Percentiles rank a stretch among this genome's conserved stretches.
Evolutionary conservation across 2,888 invertebrate genomes (phyloP).

Genomic region (Chymomyza fuscimana): DNA sequence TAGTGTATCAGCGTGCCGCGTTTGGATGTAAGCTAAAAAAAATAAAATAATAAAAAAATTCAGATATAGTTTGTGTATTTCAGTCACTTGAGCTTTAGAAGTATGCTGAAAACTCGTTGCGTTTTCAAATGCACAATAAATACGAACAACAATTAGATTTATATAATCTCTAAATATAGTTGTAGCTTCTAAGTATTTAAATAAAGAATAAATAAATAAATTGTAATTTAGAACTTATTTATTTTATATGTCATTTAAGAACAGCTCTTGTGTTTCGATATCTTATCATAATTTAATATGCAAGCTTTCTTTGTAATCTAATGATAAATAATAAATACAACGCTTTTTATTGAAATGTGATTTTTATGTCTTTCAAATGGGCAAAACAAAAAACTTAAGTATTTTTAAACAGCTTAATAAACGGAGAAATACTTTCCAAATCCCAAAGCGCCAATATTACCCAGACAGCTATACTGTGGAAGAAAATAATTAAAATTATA

Average conservation of each 20-base stretch:
- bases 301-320: slow-evolving; percentile 72
- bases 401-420: neutral
- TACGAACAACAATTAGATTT: slow-evolving; percentile 73
- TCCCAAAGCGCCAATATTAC: too few species aligned
- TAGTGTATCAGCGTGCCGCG: slow-evolving; percentile 36
- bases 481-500: too few species aligned
- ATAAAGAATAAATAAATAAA: slow-evolving; percentile 74
- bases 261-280: slow-evolving; percentile 76
- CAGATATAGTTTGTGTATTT: slow-evolving; percentile 50
- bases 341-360: slow-evolving; percentile 72
- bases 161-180: slow-evolving; percentile 73
- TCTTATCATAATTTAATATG: slow-evolving; percentile 71
- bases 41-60: slow-evolving; percentile 8
- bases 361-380: neutral
- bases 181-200: slow-evolving; percentile 73
- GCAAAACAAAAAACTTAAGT: neutral
- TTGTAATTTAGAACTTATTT: slow-evolving; percentile 72
- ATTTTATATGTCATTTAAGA: slow-evolving; percentile 72
- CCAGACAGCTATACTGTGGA: too few species aligned
- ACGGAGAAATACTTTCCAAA: too few species aligned
- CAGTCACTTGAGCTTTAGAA: slow-evolving; percentile 78
- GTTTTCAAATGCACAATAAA: slow-evolving; percentile 52
- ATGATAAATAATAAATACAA: slow-evolving; percentile 64
- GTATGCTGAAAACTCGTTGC: slow-evolving; percentile 46
- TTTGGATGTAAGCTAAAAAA: slow-evolving; percentile 23